These are phyloP conservation scores for Abramis brama DNA, from an alignment of 2,113 vertebrate species.

Conservation along the genomic window DNA sequence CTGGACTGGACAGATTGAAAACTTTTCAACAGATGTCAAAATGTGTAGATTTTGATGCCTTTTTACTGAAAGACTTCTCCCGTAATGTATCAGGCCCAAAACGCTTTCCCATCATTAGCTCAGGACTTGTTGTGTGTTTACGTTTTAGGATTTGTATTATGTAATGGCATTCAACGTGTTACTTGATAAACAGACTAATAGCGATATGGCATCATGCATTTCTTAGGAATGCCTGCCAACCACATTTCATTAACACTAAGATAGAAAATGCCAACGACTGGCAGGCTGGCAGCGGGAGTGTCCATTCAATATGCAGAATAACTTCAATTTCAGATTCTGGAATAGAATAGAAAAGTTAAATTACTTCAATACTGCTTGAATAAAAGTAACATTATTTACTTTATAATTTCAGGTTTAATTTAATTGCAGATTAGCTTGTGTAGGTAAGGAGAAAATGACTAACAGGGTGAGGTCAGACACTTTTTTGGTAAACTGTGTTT, in stretches of 20 bases:
- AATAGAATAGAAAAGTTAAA: background rate
- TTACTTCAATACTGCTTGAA: background rate
- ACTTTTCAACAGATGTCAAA: background rate
- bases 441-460: too few relatives aligned
- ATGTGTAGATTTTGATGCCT: background rate
- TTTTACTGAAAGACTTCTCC: background rate
- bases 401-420: background rate
- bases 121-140: background rate
- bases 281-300: background rate
- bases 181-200: background rate
- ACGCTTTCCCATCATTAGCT: background rate
- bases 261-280: background rate
- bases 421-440: background rate
- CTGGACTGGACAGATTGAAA: background rate
- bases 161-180: background rate
- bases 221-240: background rate
- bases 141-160: background rate
- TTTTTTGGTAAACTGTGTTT: too few relatives aligned
- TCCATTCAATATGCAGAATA: background rate
- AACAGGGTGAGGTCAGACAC: too few relatives aligned
- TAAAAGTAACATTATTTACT: background rate
- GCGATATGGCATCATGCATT: background rate
- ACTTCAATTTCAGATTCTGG: background rate
- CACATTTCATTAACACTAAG: slow-evolving; percentile 20
- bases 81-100: background rate